Conservation (phyloP, 2,113 vertebrate species). For the Collichthys lucidus region DNA sequence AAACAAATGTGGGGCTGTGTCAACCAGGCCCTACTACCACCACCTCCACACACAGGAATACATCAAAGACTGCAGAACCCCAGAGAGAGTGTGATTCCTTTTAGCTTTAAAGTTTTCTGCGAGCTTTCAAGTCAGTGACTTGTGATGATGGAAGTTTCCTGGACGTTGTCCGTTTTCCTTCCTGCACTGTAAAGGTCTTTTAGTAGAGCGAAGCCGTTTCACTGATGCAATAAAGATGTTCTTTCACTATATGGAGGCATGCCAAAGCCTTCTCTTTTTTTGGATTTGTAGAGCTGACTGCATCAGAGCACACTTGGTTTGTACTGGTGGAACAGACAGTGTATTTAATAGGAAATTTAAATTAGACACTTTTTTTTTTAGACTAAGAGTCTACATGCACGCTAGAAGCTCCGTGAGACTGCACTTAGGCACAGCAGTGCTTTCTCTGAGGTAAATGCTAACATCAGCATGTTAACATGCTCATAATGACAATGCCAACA, state of each 20-base stretch:
- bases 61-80: constrained; percentile 32
- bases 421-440: not conserved
- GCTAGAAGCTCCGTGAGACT: not conserved
- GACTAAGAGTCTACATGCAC: not conserved
- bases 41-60: constrained; percentile 3
- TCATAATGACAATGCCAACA: not conserved
- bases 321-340: not conserved
- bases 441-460: not conserved
- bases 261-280: constrained; percentile 37
- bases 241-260: constrained; percentile 35
- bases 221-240: constrained; percentile 50
- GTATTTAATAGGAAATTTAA: not conserved
- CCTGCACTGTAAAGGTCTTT: constrained; percentile 29
- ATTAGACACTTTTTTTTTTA: constrained; percentile 19
- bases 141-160: constrained; percentile 47
- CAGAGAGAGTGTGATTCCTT: constrained; percentile 24
- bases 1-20: constrained; percentile 57
- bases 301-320: not conserved
- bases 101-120: constrained; percentile 39
- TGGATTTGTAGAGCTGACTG: constrained; percentile 10
- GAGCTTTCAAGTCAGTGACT: constrained; percentile 5
- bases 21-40: constrained; percentile 14
- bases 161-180: constrained; percentile 30
- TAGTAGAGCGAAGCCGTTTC: constrained; percentile 38
- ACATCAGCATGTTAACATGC: not conserved